Base-by-base conservation (phyloP, 1,140 invertebrate species). In the Liolophura sinensis region DNA sequence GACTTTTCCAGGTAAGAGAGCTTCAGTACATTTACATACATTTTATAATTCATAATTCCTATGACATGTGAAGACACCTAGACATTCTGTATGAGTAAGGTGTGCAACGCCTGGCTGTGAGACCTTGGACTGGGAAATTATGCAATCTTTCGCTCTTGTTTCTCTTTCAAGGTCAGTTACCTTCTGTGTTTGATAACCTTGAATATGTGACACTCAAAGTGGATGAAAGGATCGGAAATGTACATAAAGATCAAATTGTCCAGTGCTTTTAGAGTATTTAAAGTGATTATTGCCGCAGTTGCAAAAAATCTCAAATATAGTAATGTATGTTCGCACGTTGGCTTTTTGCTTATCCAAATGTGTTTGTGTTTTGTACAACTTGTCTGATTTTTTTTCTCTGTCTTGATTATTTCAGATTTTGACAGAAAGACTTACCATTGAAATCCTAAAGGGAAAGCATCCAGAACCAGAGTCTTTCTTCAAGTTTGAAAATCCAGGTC, bases 401-500 rank as follows among this genome's bases (percentile, higher is more conserved):
- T n/a, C 54, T 51, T 62, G 60, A 50, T 60, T 72, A 62, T 66
- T 87, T 46, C 75, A 91, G 90, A 94, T 98, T 79, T 90, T 99
- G 87, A 97, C 95, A 0, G 97, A 99, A 84, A 93, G 96, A 78
- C 95, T 99, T 69, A 94, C 92, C 63, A 93, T 96, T 82, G 94
- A 97, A 85, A 95, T 98, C 74, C 85, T 95, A 24, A 94, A 94
- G 80, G 92, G 92, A 14, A 90, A 92, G 80, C 95, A 97, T 85
- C 90, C 93, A 0, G 95, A 98, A 82, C 95, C 95, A 25, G 95
- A 98, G 82, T 93, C 93, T 57, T 93, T 94, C 83, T 96, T 94
- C 85, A 89, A 94, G 70, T 88, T 99, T 65, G 96, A 99, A 87
- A 99, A 99, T 89, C 95, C 96, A 82, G 96, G 95, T 97, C 86